Evolutionary conservation across 2,888 invertebrate species (phyloP), one percentile per base, ranked within the genome.

Genomic region (Oscheius onirici): DNA sequence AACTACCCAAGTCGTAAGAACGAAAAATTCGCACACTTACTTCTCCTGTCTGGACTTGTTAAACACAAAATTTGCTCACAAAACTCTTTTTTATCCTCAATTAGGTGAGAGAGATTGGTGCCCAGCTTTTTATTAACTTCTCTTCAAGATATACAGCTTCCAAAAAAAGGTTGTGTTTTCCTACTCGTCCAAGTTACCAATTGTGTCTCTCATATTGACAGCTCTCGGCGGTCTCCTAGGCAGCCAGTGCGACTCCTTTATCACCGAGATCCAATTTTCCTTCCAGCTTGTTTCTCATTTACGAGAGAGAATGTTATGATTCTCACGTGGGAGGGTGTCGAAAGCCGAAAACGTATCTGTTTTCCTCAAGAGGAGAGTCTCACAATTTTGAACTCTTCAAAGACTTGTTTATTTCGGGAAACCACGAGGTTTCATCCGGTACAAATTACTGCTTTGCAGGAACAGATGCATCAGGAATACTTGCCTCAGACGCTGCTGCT

Each of bases 161-260:
- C n/a, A n/a, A n/a, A n/a, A n/a, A n/a, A n/a, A n/a, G n/a, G n/a
- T n/a, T n/a, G n/a, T n/a, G n/a, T n/a, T n/a, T n/a, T n/a, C n/a
- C n/a, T n/a, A n/a, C n/a, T n/a, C n/a, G n/a, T n/a, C n/a, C 52
- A 11, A 26, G 55, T 28, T 28, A 28, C 11, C 55, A 26, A 55
- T 55, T 55, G 51, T 51, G n/a, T 8, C 8, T 34, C 34, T 34
- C 55, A 24, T 58, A 58, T 58, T 58, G 58, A 58, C 55, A 55
- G 60, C 60, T 44, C 43, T 40, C 20, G 22, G 26, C 28, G 49
- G 63, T 63, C 49, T 63, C 63, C 63, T 63, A 63, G 46, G 63
- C 63, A 63, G 63, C 63, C 63, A 63, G 22, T n/a, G 43, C 63
- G 58, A 43, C 60, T 63, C 46, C 49, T 63, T 63, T 63, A 63